Conservation (phyloP, 2,888 invertebrate species). For the Eucera pruinosa region DNA sequence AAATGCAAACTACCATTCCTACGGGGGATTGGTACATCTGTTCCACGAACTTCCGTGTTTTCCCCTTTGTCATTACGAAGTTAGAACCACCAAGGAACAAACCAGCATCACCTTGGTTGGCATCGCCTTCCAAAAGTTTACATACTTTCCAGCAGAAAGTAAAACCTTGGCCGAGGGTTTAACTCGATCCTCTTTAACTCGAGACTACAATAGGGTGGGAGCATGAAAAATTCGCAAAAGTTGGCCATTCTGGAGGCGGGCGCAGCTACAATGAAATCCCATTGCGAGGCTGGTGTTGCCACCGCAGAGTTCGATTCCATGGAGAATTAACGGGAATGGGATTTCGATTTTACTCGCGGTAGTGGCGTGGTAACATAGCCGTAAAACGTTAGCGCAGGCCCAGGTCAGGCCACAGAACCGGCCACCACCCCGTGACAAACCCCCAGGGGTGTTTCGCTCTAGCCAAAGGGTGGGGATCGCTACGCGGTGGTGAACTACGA, state of each 20-base stretch:
- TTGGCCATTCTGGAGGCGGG: conserved; percentile 22
- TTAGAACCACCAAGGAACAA: background rate
- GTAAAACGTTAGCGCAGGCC: conserved; percentile 78
- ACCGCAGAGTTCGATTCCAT: conserved; percentile 80
- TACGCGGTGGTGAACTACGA: conserved; percentile 35
- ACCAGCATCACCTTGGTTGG: background rate
- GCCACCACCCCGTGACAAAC: conserved; percentile 41
- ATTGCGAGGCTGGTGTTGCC: conserved; percentile 73
- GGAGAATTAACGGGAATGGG: conserved; percentile 80
- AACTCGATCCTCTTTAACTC: conserved; percentile 13
- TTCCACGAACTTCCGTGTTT: background rate
- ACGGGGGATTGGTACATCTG: background rate
- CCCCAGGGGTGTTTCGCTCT: conserved; percentile 56
- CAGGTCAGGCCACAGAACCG: conserved; percentile 72
- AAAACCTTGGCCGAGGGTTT: background rate
- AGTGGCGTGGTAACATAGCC: conserved; percentile 59
- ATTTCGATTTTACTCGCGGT: conserved; percentile 79
- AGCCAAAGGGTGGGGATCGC: conserved; percentile 1
- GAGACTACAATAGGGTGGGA: background rate
- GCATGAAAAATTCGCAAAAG: conserved; percentile 54
- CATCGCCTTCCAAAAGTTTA: conserved; percentile 11
- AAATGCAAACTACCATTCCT: conserved; percentile 31
- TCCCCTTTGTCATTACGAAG: background rate
- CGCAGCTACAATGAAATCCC: conserved; percentile 78
- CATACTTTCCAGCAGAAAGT: background rate